Evolutionary conservation across 2,113 vertebrate genomes (phyloP).

Genomic region (Burhinus oedicnemus): DNA sequence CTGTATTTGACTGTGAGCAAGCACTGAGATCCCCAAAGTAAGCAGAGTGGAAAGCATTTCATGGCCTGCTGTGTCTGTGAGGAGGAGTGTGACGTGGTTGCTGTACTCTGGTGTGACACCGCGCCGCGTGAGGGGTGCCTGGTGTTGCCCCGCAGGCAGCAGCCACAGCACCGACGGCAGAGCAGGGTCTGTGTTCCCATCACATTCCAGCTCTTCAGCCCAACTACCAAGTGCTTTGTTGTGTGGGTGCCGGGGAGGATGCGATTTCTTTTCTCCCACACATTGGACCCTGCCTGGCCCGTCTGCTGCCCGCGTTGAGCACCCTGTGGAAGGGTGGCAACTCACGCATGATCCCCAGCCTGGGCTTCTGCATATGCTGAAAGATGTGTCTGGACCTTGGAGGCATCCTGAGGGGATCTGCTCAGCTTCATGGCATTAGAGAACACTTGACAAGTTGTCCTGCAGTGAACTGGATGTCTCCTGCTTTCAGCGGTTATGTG

Average conservation of each 20-base stretch:
- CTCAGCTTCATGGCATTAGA: not conserved
- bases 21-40: too few species aligned
- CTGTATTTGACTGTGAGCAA: too few species aligned
- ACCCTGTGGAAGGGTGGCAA: not conserved
- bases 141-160: too few species aligned
- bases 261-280: fast-evolving
- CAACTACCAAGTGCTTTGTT: fast-evolving
- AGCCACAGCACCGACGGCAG: too few species aligned
- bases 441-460: not conserved
- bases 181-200: not conserved
- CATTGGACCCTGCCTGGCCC: fast-evolving
- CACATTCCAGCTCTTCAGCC: fast-evolving
- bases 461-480: not conserved
- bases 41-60: too few species aligned
- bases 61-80: too few species aligned
- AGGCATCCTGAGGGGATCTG: too few species aligned
- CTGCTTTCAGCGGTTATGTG: not conserved
- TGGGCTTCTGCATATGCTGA: not conserved
- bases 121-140: too few species aligned
- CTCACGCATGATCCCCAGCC: fast-evolving
- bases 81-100: too few species aligned
- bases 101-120: too few species aligned
- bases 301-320: fast-evolving
- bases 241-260: too few species aligned
- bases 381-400: not conserved